A percentile compares a stretch with the other conserved stretches of the same genome.
These are phyloP conservation scores for Mystacides longicornis DNA, from an alignment of 2,888 invertebrate genomes.

Conservation along the genomic window DNA sequence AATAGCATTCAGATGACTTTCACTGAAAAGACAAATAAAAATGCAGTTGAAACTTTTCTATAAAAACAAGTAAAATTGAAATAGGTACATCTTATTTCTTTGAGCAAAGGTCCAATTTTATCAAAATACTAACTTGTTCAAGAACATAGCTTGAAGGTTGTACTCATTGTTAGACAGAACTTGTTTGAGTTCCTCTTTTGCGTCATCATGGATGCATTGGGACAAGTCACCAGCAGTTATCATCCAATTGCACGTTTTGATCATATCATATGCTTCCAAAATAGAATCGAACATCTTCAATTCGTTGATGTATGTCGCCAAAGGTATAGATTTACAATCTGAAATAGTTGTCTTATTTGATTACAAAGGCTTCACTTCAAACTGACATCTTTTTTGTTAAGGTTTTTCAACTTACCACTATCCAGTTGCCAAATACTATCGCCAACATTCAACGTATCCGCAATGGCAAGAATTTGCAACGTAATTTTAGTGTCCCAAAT, in stretches of 20 bases:
- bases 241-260: slow-evolving; percentile 48
- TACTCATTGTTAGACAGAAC: slow-evolving; percentile 50
- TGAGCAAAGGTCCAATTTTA: no score
- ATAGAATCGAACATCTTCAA: slow-evolving; percentile 56
- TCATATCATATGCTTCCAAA: slow-evolving; percentile 54
- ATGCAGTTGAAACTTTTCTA: no score
- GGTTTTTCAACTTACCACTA: slow-evolving; percentile 47
- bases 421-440: slow-evolving; percentile 68
- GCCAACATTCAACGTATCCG: slow-evolving; percentile 54
- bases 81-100: no score
- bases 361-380: neutral
- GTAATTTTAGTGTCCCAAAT: slow-evolving; percentile 65
- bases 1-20: slow-evolving; percentile 5
- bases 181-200: slow-evolving; percentile 49
- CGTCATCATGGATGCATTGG: slow-evolving; percentile 41
- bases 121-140: slow-evolving; percentile 63
- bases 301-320: slow-evolving; percentile 53
- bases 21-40: neutral
- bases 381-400: slow-evolving; percentile 6
- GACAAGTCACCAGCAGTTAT: slow-evolving; percentile 57
- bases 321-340: slow-evolving; percentile 49
- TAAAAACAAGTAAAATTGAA: no score
- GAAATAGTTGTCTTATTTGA: neutral
- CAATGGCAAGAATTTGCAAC: slow-evolving; percentile 58
- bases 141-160: slow-evolving; percentile 58